Conservation (phyloP, 1,140 invertebrate species). For the Meloidogyne hapla region DNA sequence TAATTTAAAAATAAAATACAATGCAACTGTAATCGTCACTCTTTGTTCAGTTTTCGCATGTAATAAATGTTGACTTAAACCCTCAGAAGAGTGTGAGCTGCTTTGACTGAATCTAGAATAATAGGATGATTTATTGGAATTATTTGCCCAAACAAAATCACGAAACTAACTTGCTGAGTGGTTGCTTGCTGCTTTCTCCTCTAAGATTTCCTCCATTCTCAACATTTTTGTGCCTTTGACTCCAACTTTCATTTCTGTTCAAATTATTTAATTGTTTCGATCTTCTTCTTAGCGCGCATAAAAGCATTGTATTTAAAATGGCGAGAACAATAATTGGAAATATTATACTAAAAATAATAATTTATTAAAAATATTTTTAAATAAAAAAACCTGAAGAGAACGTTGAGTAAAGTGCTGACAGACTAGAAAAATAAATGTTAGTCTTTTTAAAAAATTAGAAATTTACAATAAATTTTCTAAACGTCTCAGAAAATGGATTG, state of each 20-base stretch:
- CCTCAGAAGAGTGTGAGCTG: constrained; percentile 36
- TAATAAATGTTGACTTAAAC: constrained; percentile 38
- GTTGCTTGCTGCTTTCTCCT: background rate
- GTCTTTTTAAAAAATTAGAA: background rate
- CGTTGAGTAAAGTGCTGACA: constrained; percentile 45
- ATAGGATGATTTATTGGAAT: background rate
- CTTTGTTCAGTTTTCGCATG: constrained; percentile 56
- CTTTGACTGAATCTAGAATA: constrained; percentile 23
- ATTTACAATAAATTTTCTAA: constrained; percentile 49
- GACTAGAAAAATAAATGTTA: background rate
- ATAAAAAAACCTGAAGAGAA: constrained; percentile 25
- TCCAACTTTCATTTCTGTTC: constrained; percentile 22
- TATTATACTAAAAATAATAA: constrained; percentile 51
- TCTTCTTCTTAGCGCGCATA: constrained; percentile 54
- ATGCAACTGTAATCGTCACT: constrained; percentile 58
- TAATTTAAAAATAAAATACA: constrained; percentile 24
- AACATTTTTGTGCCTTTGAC: constrained; percentile 1
- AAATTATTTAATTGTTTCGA: constrained; percentile 41
- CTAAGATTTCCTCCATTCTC: background rate
- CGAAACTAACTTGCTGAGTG: background rate
- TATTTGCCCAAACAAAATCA: background rate
- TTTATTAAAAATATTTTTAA: background rate
- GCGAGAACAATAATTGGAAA: constrained; percentile 57
- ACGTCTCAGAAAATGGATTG: constrained; percentile 53
- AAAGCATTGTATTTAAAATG: constrained; percentile 53